These are phyloP conservation scores for Pristiophorus japonicus DNA, from an alignment of 2,113 vertebrate species.

Conservation along the genomic window DNA sequence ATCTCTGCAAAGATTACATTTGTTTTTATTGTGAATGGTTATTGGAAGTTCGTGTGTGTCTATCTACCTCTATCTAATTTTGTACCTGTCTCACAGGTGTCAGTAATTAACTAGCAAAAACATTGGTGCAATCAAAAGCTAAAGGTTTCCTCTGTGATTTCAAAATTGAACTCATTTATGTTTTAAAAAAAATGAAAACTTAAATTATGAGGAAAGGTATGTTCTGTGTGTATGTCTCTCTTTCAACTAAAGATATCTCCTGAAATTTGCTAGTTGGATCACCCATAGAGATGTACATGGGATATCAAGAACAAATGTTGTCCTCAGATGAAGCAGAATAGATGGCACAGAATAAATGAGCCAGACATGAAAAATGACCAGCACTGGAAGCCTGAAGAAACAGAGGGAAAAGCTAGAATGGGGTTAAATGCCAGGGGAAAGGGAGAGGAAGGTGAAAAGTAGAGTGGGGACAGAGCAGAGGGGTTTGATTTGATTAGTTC, in stretches of 20 bases:
- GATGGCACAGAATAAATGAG: no score
- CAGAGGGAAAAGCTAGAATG: neutral
- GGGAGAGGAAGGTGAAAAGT: neutral
- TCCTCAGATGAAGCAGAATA: neutral
- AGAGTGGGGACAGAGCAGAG: neutral
- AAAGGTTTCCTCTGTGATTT: neutral
- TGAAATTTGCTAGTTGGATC: neutral
- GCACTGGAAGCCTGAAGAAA: neutral
- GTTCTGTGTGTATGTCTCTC: neutral
- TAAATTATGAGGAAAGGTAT: neutral
- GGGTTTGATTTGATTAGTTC: neutral
- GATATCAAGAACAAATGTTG: neutral
- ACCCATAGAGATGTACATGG: neutral
- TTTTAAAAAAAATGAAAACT: neutral
- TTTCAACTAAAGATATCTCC: neutral
- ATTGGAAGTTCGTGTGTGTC: neutral
- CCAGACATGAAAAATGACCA: no score
- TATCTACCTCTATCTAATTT: neutral
- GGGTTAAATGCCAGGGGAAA: neutral
- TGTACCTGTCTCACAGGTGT: neutral
- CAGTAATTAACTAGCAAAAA: neutral
- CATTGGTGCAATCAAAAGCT: neutral
- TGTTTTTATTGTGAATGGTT: neutral
- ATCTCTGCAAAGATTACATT: neutral
- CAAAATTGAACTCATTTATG: neutral